Evolutionary conservation across 2,113 vertebrate species (phyloP), one percentile per base, ranked within the genome.

Genomic region (Thomomys bottae): DNA sequence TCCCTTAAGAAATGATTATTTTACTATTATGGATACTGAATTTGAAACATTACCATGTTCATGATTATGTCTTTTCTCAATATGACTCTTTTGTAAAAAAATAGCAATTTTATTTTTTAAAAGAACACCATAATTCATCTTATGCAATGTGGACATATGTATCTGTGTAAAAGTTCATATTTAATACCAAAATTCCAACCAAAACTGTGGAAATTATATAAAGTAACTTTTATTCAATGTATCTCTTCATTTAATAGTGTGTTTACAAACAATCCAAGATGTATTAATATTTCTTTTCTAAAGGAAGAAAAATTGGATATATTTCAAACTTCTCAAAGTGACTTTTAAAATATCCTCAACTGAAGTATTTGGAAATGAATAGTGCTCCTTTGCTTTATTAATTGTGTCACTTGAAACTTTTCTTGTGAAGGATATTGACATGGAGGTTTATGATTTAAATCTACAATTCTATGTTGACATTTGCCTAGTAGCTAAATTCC

Each of bases 391-490:
- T 15, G 54, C 15, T 85, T 94, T 23, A 68, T 67, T 82, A 84
- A 28, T 24, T 84, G 71, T 34, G 85, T 81, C 66, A 66, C 15
- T 67, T 72, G 20, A 83, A 84, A 81, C 57, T 89, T 88, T 84
- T 54, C 90, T 36, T 21, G 87, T 92, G 45, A 94, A 94, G 8
- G 24, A 5, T 2, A 89, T 36, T 81, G 91, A 84, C 86, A 94
- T 21, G 12, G 86, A 95, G 76, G 11, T 6, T 88, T 9, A 10
- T 79, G n/a, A 68, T 94, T 96, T 93, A 95, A 94, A 18, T 24
- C 77, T 61, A 30, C 0, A 0, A 45, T 14, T 91, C 36, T 32
- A 84, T 85, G 73, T 57, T 72, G 2, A 67, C 78, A 42, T 88
- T 72, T 95, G 42, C 61, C 91, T 79, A 79, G 15, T 28, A 92